phyloP scores from a whole-genome alignment of 2,797 vertebrate genomes.

The Myripristis jacobus region DNA sequence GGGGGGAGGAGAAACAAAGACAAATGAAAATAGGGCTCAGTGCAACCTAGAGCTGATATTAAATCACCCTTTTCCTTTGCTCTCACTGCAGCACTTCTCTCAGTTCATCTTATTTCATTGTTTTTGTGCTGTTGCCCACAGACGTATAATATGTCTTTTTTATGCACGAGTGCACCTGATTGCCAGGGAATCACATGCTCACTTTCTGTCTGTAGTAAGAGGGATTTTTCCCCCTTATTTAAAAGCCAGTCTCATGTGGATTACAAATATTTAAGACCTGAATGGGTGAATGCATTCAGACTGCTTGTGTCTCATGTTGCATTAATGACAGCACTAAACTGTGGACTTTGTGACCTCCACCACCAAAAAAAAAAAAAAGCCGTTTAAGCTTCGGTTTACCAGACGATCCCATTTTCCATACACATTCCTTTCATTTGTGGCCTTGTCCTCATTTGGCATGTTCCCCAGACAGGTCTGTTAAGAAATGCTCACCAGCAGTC shows the following conservation, averaged over 20 bases:
- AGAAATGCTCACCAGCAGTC: slow-evolving; percentile 42
- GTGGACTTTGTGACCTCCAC: slow-evolving; percentile 13
- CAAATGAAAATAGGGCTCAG: slow-evolving; percentile 12
- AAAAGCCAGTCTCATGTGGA: neutral
- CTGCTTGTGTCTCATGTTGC: too few relatives aligned
- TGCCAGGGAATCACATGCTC: slow-evolving; percentile 2
- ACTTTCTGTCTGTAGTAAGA: neutral
- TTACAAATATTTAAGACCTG: neutral
- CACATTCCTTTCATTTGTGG: slow-evolving; percentile 42
- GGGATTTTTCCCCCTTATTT: neutral
- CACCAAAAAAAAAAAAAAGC: slow-evolving; percentile 19
- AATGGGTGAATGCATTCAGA: slow-evolving; percentile 9
- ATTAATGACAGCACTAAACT: neutral
- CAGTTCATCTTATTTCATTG: slow-evolving; percentile 28
- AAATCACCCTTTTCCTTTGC: slow-evolving; percentile 21
- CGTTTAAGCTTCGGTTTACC: slow-evolving; percentile 30
- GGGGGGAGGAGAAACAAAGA: neutral
- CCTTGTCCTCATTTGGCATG: slow-evolving; percentile 39
- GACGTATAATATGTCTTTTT: neutral
- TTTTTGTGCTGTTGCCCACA: neutral
- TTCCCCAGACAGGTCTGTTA: slow-evolving; percentile 37
- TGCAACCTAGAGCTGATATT: slow-evolving; percentile 28
- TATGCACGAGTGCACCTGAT: slow-evolving; percentile 14
- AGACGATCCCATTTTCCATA: slow-evolving; percentile 21
- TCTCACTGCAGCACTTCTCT: slow-evolving; percentile 30